phyloP scores from a whole-genome alignment of 2,888 invertebrate genomes.

The Muscina levida region DNA sequence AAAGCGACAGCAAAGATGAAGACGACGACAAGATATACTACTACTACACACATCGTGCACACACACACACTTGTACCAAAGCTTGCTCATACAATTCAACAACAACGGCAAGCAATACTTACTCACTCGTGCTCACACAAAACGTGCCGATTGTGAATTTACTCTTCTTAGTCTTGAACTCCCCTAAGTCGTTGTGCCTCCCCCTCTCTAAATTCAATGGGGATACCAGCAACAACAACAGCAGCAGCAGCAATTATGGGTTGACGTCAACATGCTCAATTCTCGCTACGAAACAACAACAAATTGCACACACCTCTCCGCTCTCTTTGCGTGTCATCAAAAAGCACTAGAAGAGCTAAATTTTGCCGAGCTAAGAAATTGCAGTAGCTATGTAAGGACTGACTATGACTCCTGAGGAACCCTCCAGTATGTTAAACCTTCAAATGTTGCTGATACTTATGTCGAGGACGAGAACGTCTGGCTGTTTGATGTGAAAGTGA shows the following conservation, averaged over 20 bases:
- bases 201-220: constrained; percentile 36
- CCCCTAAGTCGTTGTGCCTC: constrained; percentile 40
- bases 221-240: too few relatives aligned
- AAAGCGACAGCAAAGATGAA: constrained; percentile 70
- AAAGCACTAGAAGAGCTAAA: constrained; percentile 6
- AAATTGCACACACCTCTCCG: constrained; percentile 42
- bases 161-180: constrained; percentile 50
- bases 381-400: too few relatives aligned
- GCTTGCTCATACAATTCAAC: constrained; percentile 29
- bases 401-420: neutral
- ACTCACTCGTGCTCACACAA: constrained; percentile 35
- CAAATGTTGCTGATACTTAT: constrained; percentile 29
- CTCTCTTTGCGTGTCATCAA: neutral
- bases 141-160: constrained; percentile 16
- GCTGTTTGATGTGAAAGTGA: constrained; percentile 46
- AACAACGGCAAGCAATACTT: constrained; percentile 68
- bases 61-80: constrained; percentile 37
- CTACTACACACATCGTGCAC: constrained; percentile 33
- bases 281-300: constrained; percentile 34
- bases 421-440: constrained; percentile 10
- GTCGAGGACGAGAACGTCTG: constrained; percentile 17
- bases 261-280: constrained; percentile 59
- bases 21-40: constrained; percentile 63
- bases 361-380: constrained; percentile 40
- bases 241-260: constrained; percentile 22